Evolutionary conservation across 2,797 vertebrate species (phyloP).

Genomic region (Heterohyrax brucei): DNA sequence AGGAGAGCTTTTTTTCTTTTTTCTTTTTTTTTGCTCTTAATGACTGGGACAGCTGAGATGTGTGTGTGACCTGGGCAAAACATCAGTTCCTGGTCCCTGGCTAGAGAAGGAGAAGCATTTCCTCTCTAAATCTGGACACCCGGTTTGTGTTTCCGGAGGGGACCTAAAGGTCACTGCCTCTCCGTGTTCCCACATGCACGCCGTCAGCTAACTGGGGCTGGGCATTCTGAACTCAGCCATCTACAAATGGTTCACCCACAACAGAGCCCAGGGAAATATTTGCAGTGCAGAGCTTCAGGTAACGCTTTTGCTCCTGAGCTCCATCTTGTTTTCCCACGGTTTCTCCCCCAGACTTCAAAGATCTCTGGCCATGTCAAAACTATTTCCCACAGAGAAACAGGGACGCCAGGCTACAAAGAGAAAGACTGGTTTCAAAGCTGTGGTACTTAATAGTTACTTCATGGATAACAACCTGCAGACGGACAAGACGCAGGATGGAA

Average conservation of each 20-base stretch:
- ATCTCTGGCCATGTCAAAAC: background rate
- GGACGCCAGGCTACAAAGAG: accelerated
- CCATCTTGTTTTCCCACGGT: background rate
- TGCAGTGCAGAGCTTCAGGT: background rate
- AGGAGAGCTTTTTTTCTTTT: slow-evolving; percentile 52
- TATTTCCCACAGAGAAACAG: background rate
- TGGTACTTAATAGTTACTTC: background rate
- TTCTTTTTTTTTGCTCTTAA: slow-evolving; percentile 54
- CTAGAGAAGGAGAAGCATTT: slow-evolving; percentile 51
- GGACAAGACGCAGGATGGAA: background rate
- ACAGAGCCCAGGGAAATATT: slow-evolving; percentile 52
- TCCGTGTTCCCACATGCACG: slow-evolving; percentile 52
- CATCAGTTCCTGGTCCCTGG: slow-evolving; percentile 62
- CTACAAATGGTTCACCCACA: slow-evolving; percentile 61
- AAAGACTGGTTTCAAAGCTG: background rate
- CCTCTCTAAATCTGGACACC: slow-evolving; percentile 69
- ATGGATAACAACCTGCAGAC: background rate
- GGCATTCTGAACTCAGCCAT: slow-evolving; percentile 38
- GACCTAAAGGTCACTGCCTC: slow-evolving; percentile 64
- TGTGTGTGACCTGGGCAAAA: slow-evolving; percentile 57
- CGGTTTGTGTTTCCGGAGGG: slow-evolving; percentile 63
- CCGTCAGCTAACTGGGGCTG: slow-evolving; percentile 57
- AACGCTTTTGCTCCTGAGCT: background rate
- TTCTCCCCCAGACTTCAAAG: slow-evolving; percentile 20
- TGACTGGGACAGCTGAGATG: slow-evolving; percentile 21